A percentile compares a stretch with the other conserved stretches of the same genome.
Evolutionary conservation across 2,113 vertebrate species (phyloP).

Genomic region (Psettodes erumei): DNA sequence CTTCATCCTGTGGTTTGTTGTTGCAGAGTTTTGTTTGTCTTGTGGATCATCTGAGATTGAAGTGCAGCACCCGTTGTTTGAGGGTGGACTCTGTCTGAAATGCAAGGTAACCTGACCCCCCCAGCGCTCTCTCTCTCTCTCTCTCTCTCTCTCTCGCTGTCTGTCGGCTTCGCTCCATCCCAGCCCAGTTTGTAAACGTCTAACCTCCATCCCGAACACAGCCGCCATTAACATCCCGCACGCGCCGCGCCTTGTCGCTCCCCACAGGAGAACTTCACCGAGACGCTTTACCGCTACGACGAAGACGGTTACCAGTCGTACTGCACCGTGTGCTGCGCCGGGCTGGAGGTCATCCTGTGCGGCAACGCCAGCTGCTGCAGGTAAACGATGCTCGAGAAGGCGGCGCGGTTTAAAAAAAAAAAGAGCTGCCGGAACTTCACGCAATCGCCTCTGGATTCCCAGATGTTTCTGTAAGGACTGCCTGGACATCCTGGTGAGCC

Average conservation of each 20-base stretch:
- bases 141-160: neutral
- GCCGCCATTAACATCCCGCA: slow-evolving; percentile 20
- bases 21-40: slow-evolving; percentile 90
- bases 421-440: no score
- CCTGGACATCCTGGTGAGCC: slow-evolving; percentile 88
- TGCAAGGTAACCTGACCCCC: slow-evolving; percentile 88
- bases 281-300: slow-evolving; percentile 93
- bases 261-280: slow-evolving; percentile 89
- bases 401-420: no score
- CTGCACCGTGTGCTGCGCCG: slow-evolving; percentile 92
- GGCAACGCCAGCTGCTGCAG: slow-evolving; percentile 92
- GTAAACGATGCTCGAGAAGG: slow-evolving; percentile 69
- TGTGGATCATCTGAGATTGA: slow-evolving; percentile 85
- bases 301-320: slow-evolving; percentile 97
- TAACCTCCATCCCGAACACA: slow-evolving; percentile 30
- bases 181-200: slow-evolving; percentile 33
- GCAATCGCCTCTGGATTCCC: no score
- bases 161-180: slow-evolving; percentile 29
- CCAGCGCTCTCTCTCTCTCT: neutral
- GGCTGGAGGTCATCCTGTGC: slow-evolving; percentile 90
- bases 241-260: slow-evolving; percentile 15
- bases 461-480: slow-evolving; percentile 98
- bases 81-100: slow-evolving; percentile 90
- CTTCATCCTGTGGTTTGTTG: slow-evolving; percentile 19
- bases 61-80: slow-evolving; percentile 90